These are phyloP conservation scores for Chitala chitala DNA, from an alignment of 2,113 vertebrate species.

Conservation along the genomic window DNA sequence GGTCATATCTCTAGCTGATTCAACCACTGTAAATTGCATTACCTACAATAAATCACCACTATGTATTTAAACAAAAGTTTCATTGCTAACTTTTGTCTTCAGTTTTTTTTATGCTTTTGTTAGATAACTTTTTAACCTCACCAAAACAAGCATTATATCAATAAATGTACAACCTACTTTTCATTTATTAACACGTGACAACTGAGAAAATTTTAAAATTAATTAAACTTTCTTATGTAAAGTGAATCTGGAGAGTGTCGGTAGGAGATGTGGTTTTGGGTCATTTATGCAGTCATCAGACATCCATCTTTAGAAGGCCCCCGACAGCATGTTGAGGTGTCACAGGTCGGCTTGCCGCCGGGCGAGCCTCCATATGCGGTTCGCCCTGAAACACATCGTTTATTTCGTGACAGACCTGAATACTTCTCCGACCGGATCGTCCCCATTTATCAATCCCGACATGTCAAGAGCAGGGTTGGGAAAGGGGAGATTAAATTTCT, in stretches of 20 bases:
- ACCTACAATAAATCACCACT: background rate
- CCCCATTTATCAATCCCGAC: slow-evolving; percentile 18
- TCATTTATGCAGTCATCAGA: background rate
- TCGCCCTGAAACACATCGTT: slow-evolving; percentile 14
- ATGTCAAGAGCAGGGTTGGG: background rate
- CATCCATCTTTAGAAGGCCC: slow-evolving; percentile 4
- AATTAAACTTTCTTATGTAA: background rate
- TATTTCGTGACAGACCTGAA: slow-evolving; percentile 8
- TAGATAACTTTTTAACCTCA: no score
- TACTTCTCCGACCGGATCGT: background rate
- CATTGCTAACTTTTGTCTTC: background rate
- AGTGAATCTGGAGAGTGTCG: background rate
- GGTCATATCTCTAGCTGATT: background rate
- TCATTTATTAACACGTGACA: no score
- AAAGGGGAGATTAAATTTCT: slow-evolving; percentile 21
- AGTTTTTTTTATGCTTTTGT: background rate
- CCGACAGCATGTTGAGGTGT: background rate
- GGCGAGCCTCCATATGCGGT: background rate
- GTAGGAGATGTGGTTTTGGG: background rate
- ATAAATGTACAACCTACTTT: no score
- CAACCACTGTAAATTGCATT: background rate
- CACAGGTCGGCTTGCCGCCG: background rate
- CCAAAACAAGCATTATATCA: no score
- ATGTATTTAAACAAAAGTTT: background rate
- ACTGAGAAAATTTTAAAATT: no score